Base-by-base conservation (phyloP, 1,140 invertebrate genomes). In the Psix sp. region DNA sequence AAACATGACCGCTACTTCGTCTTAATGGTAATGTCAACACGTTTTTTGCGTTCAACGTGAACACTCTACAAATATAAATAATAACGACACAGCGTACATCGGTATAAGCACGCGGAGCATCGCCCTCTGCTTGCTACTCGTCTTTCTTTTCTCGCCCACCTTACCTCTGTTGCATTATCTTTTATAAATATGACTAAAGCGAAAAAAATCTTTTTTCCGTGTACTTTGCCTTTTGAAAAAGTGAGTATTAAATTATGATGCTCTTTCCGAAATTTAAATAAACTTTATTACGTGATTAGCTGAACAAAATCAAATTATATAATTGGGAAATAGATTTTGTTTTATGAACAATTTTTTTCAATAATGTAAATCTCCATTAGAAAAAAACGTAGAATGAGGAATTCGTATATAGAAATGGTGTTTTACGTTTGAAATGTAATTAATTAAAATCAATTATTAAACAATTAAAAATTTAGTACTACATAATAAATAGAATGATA, bases 11-110 rank as follows among this genome's bases (percentile, higher is more conserved):
- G 35, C 51, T 21, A 42, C 52, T 33, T 43, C 59, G 51, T 31
- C 62, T 67, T 79, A 79, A 81, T 80, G 75, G 77, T 39, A 80
- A 35, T 76, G 79, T 79, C 80, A 82, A 82, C 65, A 80, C 59
- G 43, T 71, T 81, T 82, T 82, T 80, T 76, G 63, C 56, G 49
- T 31, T 39, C 39, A 40, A 72, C 74, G 59, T 59, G 67, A 68
- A 79, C 78, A 59, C 68, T 74, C 68, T 74, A 59, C 70, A 74
- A 73, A 76, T 73, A 68, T 68, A 74, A 78, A 80, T 72, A 80
- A 74, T 60, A 71, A 60, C 57, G 63, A 57, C 45, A 54, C 40
- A 29, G 20, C 35, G 20, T 29, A 16, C 11, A 42, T 49, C 62
- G 24, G 31, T 65, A 54, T 29, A 29, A 46, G 57, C 20, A 43